Conservation (phyloP, 2,113 vertebrate genomes). For the Hoplias malabaricus region DNA sequence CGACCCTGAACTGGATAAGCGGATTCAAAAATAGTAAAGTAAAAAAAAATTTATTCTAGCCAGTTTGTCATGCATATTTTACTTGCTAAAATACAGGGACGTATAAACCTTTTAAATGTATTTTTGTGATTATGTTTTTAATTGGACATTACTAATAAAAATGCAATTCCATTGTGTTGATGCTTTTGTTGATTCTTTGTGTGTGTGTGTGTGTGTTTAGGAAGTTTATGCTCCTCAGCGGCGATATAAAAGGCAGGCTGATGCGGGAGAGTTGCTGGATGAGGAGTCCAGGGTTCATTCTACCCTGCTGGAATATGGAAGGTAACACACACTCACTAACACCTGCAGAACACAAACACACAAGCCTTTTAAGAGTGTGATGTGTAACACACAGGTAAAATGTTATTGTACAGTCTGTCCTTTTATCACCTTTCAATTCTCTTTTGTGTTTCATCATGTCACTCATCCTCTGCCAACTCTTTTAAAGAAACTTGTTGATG, state of each 20-base stretch:
- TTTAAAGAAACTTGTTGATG: not conserved
- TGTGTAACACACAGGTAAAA: not conserved
- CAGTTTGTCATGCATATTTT: no score
- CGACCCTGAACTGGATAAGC: no score
- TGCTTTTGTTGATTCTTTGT: not conserved
- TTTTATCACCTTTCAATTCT: not conserved
- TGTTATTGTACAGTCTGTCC: not conserved
- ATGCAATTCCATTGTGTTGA: not conserved
- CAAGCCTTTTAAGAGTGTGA: not conserved
- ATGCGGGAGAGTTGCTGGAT: constrained; percentile 83
- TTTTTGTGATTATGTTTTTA: no score
- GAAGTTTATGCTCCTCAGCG: constrained; percentile 92
- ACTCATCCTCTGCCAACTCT: not conserved
- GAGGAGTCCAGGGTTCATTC: constrained; percentile 94
- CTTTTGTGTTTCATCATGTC: not conserved
- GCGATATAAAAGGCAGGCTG: constrained; percentile 85
- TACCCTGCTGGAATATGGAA: constrained; percentile 92
- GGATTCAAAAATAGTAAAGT: no score
- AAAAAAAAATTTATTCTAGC: no score
- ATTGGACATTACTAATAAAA: no score
- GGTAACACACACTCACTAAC: constrained; percentile 61
- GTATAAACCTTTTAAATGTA: no score
- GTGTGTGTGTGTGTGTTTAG: constrained; percentile 63
- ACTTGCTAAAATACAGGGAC: no score
- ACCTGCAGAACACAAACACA: not conserved